phyloP scores from a whole-genome alignment of 2,888 invertebrate genomes.

The Escarpia spicata region DNA sequence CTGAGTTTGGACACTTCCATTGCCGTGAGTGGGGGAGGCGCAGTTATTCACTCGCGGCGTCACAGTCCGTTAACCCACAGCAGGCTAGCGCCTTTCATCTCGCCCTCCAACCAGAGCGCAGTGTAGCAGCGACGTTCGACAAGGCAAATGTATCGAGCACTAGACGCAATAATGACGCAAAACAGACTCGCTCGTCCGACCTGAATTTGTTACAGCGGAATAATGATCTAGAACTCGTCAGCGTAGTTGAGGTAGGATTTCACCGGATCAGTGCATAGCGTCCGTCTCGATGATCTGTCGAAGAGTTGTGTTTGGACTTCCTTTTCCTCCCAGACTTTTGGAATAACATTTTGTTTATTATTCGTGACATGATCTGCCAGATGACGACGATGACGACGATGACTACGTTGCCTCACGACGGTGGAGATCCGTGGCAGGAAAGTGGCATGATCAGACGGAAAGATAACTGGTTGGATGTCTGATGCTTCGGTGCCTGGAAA shows the following conservation, averaged over 20 bases:
- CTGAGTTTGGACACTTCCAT: constrained; percentile 12
- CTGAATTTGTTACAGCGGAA: background rate
- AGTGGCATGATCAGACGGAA: too few relatives aligned
- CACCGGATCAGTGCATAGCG: too few relatives aligned
- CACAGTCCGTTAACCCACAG: constrained; percentile 16
- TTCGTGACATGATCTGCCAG: too few relatives aligned
- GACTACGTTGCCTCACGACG: too few relatives aligned
- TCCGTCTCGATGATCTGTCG: too few relatives aligned
- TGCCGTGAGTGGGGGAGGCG: constrained; percentile 3
- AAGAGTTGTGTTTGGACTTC: too few relatives aligned
- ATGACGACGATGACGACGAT: too few relatives aligned
- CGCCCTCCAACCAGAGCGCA: background rate
- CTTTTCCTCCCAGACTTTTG: too few relatives aligned
- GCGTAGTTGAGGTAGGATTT: background rate
- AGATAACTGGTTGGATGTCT: too few relatives aligned
- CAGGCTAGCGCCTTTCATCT: background rate
- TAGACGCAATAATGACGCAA: background rate
- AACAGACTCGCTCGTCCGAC: background rate
- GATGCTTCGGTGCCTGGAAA: too few relatives aligned
- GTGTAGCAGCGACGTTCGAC: background rate
- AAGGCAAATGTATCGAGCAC: background rate
- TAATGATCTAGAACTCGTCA: background rate
- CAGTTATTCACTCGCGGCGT: background rate
- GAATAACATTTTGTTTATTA: too few relatives aligned
- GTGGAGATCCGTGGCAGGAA: too few relatives aligned